These are phyloP conservation scores for Eremophila alpestris DNA, from an alignment of 2,797 vertebrate genomes.

Conservation along the genomic window DNA sequence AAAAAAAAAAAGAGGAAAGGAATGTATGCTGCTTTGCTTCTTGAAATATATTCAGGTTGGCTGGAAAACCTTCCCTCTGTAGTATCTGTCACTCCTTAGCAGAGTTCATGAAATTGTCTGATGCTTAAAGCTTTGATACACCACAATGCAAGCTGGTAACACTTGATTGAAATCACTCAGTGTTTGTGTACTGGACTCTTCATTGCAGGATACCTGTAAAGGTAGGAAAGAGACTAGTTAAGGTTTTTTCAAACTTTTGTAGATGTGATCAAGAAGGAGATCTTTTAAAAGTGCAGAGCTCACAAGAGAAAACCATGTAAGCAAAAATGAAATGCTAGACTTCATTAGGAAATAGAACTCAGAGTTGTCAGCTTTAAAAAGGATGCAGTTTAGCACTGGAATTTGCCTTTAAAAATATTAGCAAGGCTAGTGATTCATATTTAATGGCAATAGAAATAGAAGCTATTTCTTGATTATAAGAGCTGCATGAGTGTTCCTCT, in stretches of 20 bases:
- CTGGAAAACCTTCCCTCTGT: not conserved
- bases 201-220: not conserved
- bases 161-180: rapidly evolving
- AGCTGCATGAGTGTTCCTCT: not conserved
- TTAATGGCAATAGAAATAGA: not conserved
- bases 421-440: not conserved
- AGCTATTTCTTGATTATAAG: not conserved
- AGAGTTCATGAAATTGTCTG: not conserved
- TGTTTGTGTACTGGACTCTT: not conserved
- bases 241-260: not conserved
- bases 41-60: not conserved
- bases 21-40: not conserved
- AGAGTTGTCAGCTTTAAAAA: not conserved
- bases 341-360: not conserved
- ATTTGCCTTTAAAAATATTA: not conserved
- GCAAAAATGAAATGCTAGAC: not conserved
- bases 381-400: not conserved
- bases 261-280: not conserved
- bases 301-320: not conserved
- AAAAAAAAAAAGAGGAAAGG: too few species aligned
- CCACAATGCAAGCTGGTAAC: not conserved
- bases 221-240: not conserved
- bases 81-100: not conserved
- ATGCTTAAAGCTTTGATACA: not conserved
- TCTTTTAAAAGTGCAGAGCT: not conserved